Base-by-base conservation (phyloP, 2,888 invertebrate species). In the Drosophila infuscata region DNA sequence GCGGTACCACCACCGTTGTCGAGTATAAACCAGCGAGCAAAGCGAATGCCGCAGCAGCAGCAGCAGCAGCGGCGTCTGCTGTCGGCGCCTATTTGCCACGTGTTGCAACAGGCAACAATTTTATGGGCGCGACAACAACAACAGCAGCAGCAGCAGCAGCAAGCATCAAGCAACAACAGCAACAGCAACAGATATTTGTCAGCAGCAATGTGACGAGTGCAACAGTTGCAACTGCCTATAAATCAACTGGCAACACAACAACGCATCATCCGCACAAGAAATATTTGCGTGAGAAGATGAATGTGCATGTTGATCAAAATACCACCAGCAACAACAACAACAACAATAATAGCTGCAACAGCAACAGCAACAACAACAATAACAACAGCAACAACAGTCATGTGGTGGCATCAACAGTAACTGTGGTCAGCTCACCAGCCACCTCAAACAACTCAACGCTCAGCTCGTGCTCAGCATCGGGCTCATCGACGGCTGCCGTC, bases 211-310 rank as follows among this genome's bases (percentile, higher is more conserved):
- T 76, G 48, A 74, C 62, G 20, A 76, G 35, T 62, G 65, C 33
- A 48, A 48, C 64, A 36, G 36, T 62, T 35, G 32, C 57, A 41
- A 35, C 69, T 11, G 73, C 67, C 49, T 80, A 89, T 46, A 70
- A 80, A 43, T 78, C 81, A 36, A 72, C 64, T 20, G 69, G 59
- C 36, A 87, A 79, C 49, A 91, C 89, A 57, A 76, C 90, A 62
- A 89, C 92, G 74, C 92, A 93, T 83, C 93, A 93, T 88, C 93
- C 93, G 71, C 93, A 93, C 77, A 93, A 93, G 74, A 93, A 93
- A 82, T 93, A 93, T 88, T 81, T 93, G 74, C 91, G 93, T 30
- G 93, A 93, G 63, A 93, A 93, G 80, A 92, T 93, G 92, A 92
- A 92, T 59, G 92, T 92, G n/a, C 88, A 92, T 59, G 91, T 91